Base-by-base conservation (phyloP, 2,797 vertebrate genomes). In the Melanotaenia pygmaea region DNA sequence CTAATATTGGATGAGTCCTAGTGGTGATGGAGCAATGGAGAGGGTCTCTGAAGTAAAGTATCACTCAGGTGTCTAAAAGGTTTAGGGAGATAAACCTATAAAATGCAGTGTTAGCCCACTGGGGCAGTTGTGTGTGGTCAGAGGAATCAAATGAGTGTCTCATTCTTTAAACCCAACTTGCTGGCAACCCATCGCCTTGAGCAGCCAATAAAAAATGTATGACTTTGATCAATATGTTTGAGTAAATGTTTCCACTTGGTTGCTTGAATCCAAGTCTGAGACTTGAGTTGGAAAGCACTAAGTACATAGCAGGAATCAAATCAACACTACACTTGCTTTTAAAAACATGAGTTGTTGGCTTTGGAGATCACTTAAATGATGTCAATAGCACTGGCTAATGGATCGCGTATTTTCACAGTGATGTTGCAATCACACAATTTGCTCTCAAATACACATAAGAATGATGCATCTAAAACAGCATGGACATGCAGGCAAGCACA, bases 161-260 rank as follows among this genome's bases (percentile, higher is more conserved):
- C 80, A 47, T 80, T 77, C 74, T 68, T 80, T 81, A 81, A 61
- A 74, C 70, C 60, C 67, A 74, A 62, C 78, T 73, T 77, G 70
- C 84, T 83, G 77, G 83, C 80, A 81, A 64, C 78, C 81, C 77
- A 74, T 76, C 30, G 86, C 84, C 87, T 83, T 84, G 74, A 88
- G 87, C 85, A 60, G 80, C 72, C 37, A 0, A 87, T 92, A 88
- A 90, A 91, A 91, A 81, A 91, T 92, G 85, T 81, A 93, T 92
- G 87, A 84, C 67, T 74, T 82, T 61, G 79, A 86, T 92, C 90
- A 77, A 93, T 93, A 89, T 43, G 34, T 90, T 83, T 81, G 79
- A 89, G 86, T 70, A 83, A 90, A 92, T n/a, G 78, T 87, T 91
- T 88, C 84, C 86, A 78, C 74, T 60, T 38, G 63, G 67, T 77